Base-by-base conservation (phyloP, 2,797 vertebrate species). In the Intellagama lesueurii region DNA sequence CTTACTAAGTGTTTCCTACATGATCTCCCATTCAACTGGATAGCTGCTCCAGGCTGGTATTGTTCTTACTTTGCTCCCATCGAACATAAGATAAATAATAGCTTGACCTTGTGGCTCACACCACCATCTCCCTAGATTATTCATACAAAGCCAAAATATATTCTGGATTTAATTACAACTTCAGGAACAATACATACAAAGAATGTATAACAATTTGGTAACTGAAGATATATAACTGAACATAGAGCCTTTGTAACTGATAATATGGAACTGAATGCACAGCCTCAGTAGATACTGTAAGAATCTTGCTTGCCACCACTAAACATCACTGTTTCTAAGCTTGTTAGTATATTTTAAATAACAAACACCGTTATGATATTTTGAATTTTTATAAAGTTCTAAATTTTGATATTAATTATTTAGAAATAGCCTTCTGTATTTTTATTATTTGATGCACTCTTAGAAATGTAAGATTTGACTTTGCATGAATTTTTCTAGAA, bases 341-440 rank as follows among this genome's bases (percentile, higher is more conserved):
- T 92, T 32, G 90, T 90, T 35, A 40, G n/a, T 81, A 64, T 64
- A 79, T 79, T 35, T 89, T 78, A 32, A n/a, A 78, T 83, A 89
- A 77, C 77, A 75, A 87, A 60, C 82, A 89, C 68, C n/a, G 0
- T 8, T 44, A 82, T 75, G 70, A 3, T 4, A 30, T 0, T 78
- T 56, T 2, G 14, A 56, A 56, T 14, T 56, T 56, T 56, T 56
- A 56, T 56, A 56, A 9, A 56, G 17, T 32, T 19, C 49, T 12
- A 66, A 52, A 87, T 86, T 3, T 12, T 3, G 0, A 78, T 84
- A 83, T 90, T 69, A 40, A 4, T 81, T 26, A 0, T 81, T 88
- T 81, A 88, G 60, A 87, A 70, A 22, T 83, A 64, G 88, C 82
- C 56, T 80, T 88, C 8, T 28, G 83, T 7, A 49, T 16, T 87